Base-by-base conservation (phyloP, 2,113 vertebrate species). In the Triplophysa siluroides region DNA sequence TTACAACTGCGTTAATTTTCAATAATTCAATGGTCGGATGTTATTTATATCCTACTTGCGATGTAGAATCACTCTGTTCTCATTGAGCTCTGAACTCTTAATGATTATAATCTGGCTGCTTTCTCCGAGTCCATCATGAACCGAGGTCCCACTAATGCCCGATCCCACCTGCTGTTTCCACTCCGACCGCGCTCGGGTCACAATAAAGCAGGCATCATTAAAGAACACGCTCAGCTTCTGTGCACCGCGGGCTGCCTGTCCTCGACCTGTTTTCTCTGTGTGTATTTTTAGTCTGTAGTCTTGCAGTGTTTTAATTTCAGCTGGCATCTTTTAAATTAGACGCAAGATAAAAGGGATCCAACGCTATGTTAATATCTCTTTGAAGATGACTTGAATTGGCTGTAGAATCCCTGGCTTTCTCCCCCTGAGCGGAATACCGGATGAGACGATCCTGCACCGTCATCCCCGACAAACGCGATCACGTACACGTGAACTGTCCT, bases 371-470 rank as follows among this genome's bases (percentile, higher is more conserved):
- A 90, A 90, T 90, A 87, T 91, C 87, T 87, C 88, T 92, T 92
- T 92, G 91, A 92, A 91, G 90, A 91, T 81, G 83, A 89, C 86
- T 90, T 86, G 85, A 89, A 86, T 85, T 91, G 86, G 86, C 84
- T 83, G 76, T 82, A 85, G 85, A 89, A 87, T 87, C 82, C 87
- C 85, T 14, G 77, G 83, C 50, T 88, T 82, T 88, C 78, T 78
- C 87, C 87, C 88, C 83, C 85, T 85, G 83, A 87, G 81, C 82
- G 73, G 86, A 89, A 88, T 85, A 80, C 78, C 21, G 71, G 81
- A 84, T 83, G 83, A 61, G 65, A 73, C 73, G 78, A 86, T 86
- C 85, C 71, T 88, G 92, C 90, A 84, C 80, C 87, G 76, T 91
- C 90, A 92, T 90, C 90, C 86, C 58, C 50, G 16, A 12, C 45